These are phyloP conservation scores for Apis laboriosa DNA, from an alignment of 1,140 invertebrate genomes.

Conservation along the genomic window DNA sequence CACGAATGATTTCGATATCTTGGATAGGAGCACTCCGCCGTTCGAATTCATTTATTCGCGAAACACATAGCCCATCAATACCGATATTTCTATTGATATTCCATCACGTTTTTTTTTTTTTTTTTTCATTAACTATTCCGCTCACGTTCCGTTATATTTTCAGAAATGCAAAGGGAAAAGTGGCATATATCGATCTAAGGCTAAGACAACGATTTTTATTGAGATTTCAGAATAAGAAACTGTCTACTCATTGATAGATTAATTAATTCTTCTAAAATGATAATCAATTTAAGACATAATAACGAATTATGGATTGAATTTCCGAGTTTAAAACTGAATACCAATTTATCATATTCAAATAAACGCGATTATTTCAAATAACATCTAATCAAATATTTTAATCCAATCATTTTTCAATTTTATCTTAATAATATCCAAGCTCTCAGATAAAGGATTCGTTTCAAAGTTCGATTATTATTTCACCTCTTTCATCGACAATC, in stretches of 20 bases:
- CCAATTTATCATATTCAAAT: too few relatives aligned
- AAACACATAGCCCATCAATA: background rate
- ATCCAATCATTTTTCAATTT: too few relatives aligned
- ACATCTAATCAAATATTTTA: too few relatives aligned
- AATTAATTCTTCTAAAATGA: too few relatives aligned
- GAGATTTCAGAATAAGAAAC: background rate
- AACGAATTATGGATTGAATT: too few relatives aligned
- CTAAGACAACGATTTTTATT: background rate
- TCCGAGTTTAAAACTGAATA: too few relatives aligned
- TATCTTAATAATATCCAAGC: too few relatives aligned
- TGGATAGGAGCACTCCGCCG: too few relatives aligned
- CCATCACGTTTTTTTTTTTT: background rate
- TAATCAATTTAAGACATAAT: too few relatives aligned
- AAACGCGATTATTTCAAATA: too few relatives aligned
- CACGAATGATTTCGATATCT: background rate
- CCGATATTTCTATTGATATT: background rate
- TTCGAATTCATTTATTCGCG: slow-evolving; percentile 10
- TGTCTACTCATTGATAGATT: too few relatives aligned
- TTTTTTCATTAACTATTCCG: background rate
- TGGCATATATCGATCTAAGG: background rate
- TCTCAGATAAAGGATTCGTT: too few relatives aligned
- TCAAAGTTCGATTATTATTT: background rate
- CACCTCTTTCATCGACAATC: background rate
- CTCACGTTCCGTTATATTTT: background rate
- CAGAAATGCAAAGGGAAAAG: background rate